These are phyloP conservation scores for Carassius auratus DNA, from an alignment of 2,113 vertebrate species.

Conservation along the genomic window DNA sequence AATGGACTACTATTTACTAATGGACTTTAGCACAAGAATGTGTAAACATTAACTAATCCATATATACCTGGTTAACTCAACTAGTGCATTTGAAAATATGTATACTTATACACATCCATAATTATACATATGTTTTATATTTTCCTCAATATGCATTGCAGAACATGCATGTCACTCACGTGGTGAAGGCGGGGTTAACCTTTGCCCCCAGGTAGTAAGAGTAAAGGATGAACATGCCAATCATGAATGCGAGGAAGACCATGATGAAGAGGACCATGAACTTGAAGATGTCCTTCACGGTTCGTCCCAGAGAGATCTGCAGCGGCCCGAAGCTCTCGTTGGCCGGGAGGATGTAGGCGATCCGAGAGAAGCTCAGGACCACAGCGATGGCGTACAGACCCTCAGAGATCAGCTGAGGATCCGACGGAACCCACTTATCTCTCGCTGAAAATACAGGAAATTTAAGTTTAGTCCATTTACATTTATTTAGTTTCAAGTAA, in stretches of 20 bases:
- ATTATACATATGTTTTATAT: neutral
- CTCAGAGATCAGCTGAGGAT: constrained; percentile 91
- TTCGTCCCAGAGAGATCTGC: constrained; percentile 89
- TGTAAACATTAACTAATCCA: neutral
- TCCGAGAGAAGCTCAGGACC: constrained; percentile 88
- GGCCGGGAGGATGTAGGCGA: constrained; percentile 88
- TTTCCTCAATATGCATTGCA: neutral
- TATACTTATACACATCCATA: neutral
- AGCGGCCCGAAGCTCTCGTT: constrained; percentile 90
- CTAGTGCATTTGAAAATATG: neutral
- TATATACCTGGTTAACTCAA: neutral
- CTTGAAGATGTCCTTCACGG: constrained; percentile 92
- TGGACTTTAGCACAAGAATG: neutral
- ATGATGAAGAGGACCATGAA: constrained; percentile 95
- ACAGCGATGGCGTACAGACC: constrained; percentile 90
- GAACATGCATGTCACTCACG: constrained; percentile 76
- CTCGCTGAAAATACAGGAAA: constrained; percentile 75
- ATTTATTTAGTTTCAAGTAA: too few species aligned
- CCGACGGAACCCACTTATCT: constrained; percentile 90
- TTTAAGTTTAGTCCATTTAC: too few species aligned
- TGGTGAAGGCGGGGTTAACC: constrained; percentile 88
- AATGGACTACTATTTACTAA: too few species aligned
- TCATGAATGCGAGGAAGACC: constrained; percentile 93
- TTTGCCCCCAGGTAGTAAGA: constrained; percentile 92
- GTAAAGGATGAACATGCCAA: constrained; percentile 92